Conservation (phyloP, 2,113 vertebrate species). For the Microtus richardsoni region DNA sequence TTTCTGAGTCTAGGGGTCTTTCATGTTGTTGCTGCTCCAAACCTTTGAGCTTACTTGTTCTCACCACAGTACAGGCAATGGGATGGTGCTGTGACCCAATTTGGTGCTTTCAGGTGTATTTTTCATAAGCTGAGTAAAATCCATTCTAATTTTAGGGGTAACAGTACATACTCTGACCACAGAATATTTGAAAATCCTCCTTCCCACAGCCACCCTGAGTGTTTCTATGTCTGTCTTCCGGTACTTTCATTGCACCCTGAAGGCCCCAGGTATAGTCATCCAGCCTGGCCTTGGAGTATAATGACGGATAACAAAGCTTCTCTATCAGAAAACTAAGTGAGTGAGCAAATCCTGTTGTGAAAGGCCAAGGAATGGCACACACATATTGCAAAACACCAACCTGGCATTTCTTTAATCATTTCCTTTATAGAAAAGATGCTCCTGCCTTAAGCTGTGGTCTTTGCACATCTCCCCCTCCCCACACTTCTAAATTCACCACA, state of each 20-base stretch:
- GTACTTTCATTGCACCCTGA: no score
- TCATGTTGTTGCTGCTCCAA: background rate
- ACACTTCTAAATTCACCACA: background rate
- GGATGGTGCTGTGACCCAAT: background rate
- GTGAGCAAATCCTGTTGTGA: background rate
- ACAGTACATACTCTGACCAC: background rate
- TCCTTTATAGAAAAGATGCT: background rate
- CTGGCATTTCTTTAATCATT: background rate
- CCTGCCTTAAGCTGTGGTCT: background rate
- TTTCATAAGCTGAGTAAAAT: background rate
- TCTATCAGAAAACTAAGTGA: background rate
- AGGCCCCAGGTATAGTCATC: background rate
- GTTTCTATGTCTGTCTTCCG: background rate
- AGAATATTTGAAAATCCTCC: background rate
- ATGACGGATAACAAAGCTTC: background rate
- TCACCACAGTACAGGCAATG: background rate
- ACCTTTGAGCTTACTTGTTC: background rate
- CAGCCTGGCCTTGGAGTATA: background rate
- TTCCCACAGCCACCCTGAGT: background rate
- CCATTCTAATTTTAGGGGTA: background rate
- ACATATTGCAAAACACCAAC: background rate
- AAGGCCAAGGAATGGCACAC: background rate
- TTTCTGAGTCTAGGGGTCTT: background rate
- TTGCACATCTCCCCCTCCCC: background rate
- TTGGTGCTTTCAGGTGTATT: background rate